A percentile compares a stretch with the other conserved stretches of the same genome.
Evolutionary conservation across 2,113 vertebrate species (phyloP).

Genomic region (Amphiprion percula): DNA sequence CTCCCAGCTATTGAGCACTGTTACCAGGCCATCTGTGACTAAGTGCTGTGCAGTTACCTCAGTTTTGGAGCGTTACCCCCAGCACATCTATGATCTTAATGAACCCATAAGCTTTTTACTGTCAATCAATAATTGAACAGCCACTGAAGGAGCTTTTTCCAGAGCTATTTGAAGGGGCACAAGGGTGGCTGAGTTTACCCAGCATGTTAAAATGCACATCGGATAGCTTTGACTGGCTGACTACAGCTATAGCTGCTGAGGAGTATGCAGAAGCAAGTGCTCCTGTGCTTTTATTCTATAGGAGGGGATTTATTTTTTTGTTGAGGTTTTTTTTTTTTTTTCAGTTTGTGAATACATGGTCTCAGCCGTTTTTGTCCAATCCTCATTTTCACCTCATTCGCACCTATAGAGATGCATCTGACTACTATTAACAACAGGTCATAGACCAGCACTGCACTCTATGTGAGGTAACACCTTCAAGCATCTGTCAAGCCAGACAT

Average conservation of each 20-base stretch:
- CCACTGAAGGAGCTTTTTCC: conserved; percentile 74
- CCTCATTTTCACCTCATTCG: conserved; percentile 87
- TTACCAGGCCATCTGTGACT: conserved; percentile 79
- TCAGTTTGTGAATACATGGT: conserved; percentile 51
- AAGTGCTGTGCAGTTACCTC: conserved; percentile 80
- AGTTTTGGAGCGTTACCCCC: conserved; percentile 75
- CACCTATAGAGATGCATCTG: conserved; percentile 78
- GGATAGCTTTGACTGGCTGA: conserved; percentile 42
- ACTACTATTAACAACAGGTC: conserved; percentile 84
- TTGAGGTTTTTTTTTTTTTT: background rate
- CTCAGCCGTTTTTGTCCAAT: conserved; percentile 80
- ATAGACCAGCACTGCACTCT: conserved; percentile 59
- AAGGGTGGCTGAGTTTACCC: conserved; percentile 66
- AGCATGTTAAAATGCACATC: conserved; percentile 41
- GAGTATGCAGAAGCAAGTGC: conserved; percentile 11
- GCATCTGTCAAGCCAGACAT: conserved; percentile 75
- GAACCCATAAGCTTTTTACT: conserved; percentile 81
- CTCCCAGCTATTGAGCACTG: conserved; percentile 76
- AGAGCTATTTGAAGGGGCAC: conserved; percentile 70
- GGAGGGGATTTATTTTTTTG: background rate
- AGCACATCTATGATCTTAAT: conserved; percentile 82
- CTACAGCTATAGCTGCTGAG: conserved; percentile 38
- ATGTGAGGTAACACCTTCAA: conserved; percentile 67
- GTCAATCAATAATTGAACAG: conserved; percentile 82
- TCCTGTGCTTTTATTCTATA: conserved; percentile 10